phyloP scores from a whole-genome alignment of 1,140 invertebrate genomes.

The Zaprionus nigranus region DNA sequence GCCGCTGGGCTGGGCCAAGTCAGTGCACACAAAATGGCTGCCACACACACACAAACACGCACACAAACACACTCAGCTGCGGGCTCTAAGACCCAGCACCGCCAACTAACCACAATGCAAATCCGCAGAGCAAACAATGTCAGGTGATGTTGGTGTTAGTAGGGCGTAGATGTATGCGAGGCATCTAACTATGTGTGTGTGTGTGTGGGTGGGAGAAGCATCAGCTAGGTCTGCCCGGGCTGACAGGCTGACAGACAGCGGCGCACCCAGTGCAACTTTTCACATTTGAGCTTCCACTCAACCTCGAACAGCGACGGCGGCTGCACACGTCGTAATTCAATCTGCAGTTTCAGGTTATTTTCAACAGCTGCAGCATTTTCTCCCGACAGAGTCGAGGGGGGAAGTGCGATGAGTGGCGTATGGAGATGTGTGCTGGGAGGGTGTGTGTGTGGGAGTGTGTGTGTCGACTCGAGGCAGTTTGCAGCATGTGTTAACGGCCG shows the following conservation, averaged over 20 bases:
- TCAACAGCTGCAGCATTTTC: constrained; percentile 53
- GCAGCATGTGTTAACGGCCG: constrained; percentile 49
- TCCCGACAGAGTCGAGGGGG: not conserved
- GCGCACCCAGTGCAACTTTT: constrained; percentile 75
- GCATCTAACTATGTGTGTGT: constrained; percentile 9
- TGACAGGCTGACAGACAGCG: constrained; percentile 68
- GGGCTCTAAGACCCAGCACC: constrained; percentile 67
- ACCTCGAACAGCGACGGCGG: not conserved
- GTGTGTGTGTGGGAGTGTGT: not conserved
- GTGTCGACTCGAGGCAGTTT: constrained; percentile 27
- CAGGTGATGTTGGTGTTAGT: constrained; percentile 67
- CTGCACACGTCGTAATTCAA: constrained; percentile 70
- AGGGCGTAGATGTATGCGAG: constrained; percentile 1
- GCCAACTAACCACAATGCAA: constrained; percentile 81
- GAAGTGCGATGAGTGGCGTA: not conserved
- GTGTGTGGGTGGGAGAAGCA: constrained; percentile 15
- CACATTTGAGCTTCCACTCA: constrained; percentile 31
- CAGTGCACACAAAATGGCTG: constrained; percentile 52
- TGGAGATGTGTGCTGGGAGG: not conserved
- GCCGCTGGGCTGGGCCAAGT: constrained; percentile 32
- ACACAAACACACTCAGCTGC: constrained; percentile 8
- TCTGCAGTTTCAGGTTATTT: constrained; percentile 75
- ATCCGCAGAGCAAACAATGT: constrained; percentile 82
- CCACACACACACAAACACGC: constrained; percentile 42
- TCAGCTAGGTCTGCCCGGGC: constrained; percentile 31